Evolutionary conservation across 2,797 vertebrate genomes (phyloP).

Genomic region (Pangasius djambal): DNA sequence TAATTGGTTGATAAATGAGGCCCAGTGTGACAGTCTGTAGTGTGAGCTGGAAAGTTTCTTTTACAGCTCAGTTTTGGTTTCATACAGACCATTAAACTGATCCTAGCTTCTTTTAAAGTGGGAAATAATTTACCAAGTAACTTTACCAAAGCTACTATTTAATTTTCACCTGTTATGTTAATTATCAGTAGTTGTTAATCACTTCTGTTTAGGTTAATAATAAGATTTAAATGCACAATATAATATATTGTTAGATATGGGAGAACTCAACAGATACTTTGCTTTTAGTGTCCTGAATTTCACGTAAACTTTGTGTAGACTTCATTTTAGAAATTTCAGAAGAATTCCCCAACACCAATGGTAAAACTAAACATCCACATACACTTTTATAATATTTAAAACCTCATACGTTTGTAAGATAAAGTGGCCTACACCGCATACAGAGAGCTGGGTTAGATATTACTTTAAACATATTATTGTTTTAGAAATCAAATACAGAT

Average conservation of each 20-base stretch:
- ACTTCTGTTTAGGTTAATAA: background rate
- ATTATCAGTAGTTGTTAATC: background rate
- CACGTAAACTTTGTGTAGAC: background rate
- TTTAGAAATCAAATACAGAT: background rate
- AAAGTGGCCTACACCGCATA: conserved; percentile 2
- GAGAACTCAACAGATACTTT: background rate
- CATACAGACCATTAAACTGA: background rate
- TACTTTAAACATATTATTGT: background rate
- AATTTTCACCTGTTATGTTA: background rate
- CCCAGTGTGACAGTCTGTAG: background rate
- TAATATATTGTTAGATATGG: background rate
- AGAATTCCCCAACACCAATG: background rate
- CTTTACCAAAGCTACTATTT: background rate
- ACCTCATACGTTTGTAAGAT: background rate
- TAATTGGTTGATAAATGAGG: background rate
- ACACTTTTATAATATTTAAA: background rate
- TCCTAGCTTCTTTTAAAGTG: background rate
- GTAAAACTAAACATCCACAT: background rate
- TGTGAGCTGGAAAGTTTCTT: background rate
- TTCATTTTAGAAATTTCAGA: background rate
- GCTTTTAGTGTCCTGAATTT: background rate
- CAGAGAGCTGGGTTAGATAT: background rate
- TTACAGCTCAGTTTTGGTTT: background rate
- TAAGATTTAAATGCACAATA: background rate
- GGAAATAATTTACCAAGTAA: background rate